phyloP scores from a whole-genome alignment of 2,888 invertebrate genomes.

The Dascillus cervinus region DNA sequence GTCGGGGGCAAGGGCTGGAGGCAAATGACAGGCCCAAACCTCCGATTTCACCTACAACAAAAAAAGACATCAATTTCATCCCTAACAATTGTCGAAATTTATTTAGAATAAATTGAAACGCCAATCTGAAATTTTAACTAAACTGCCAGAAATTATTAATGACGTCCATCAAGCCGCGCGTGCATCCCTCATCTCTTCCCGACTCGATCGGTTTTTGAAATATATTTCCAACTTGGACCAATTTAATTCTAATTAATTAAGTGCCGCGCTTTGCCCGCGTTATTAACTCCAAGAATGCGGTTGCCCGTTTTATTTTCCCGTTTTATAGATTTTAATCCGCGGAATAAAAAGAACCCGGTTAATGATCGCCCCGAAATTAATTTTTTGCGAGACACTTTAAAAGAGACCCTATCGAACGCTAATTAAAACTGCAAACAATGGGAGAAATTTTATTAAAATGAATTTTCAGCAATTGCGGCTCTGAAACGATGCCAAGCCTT shows the following conservation, averaged over 20 bases:
- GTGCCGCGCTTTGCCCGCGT: conserved; percentile 2
- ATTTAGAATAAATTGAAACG: conserved; percentile 4
- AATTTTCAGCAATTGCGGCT: no score
- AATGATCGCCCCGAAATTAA: no score
- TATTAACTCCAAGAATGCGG: no score
- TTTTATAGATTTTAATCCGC: no score
- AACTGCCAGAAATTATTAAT: conserved; percentile 5
- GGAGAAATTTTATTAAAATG: no score
- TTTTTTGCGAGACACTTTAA: no score
- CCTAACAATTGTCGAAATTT: not conserved
- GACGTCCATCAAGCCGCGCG: conserved; percentile 1
- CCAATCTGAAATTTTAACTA: conserved; percentile 5
- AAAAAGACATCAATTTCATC: conserved; percentile 11
- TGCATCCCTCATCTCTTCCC: conserved; percentile 3
- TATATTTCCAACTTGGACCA: conserved; percentile 7
- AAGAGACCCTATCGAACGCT: no score
- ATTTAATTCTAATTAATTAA: conserved; percentile 7
- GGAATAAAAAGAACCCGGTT: no score
- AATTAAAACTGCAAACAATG: no score
- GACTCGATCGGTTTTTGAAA: conserved; percentile 6
- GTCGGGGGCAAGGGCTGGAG: conserved; percentile 50
- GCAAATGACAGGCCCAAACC: conserved; percentile 43
- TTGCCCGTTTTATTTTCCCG: no score
- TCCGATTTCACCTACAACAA: conserved; percentile 41
- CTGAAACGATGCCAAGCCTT: no score